These are phyloP conservation scores for Ictalurus furcatus DNA, from an alignment of 2,113 vertebrate species.

Conservation along the genomic window DNA sequence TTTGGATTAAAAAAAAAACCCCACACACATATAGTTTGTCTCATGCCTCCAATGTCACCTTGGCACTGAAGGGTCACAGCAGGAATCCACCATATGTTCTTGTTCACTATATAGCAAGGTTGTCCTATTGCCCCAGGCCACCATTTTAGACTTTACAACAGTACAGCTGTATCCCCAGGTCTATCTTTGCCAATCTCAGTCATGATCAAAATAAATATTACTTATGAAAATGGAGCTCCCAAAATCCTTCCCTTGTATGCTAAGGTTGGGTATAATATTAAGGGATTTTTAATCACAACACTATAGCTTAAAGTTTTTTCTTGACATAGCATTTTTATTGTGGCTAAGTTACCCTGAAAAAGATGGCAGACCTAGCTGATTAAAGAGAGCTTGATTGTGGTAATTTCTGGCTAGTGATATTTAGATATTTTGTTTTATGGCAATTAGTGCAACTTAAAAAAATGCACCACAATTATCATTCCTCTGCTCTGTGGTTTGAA, in stretches of 20 bases:
- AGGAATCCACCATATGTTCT: slow-evolving; percentile 5
- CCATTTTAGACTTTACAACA: background rate
- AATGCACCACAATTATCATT: no score
- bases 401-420: background rate
- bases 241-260: background rate
- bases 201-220: background rate
- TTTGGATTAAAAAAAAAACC: background rate
- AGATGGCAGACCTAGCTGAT: background rate
- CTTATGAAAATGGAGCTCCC: background rate
- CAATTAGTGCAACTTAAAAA: background rate
- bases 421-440: background rate
- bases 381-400: background rate
- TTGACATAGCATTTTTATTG: background rate
- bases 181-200: background rate
- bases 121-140: background rate
- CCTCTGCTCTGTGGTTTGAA: no score
- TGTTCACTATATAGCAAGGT: background rate
- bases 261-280: background rate
- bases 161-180: background rate
- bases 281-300: background rate
- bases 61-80: slow-evolving; percentile 3
- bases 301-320: background rate
- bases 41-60: slow-evolving; percentile 4
- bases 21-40: background rate
- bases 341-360: background rate